Base-by-base conservation (phyloP, 2,113 vertebrate genomes). In the Tenrec ecaudatus region DNA sequence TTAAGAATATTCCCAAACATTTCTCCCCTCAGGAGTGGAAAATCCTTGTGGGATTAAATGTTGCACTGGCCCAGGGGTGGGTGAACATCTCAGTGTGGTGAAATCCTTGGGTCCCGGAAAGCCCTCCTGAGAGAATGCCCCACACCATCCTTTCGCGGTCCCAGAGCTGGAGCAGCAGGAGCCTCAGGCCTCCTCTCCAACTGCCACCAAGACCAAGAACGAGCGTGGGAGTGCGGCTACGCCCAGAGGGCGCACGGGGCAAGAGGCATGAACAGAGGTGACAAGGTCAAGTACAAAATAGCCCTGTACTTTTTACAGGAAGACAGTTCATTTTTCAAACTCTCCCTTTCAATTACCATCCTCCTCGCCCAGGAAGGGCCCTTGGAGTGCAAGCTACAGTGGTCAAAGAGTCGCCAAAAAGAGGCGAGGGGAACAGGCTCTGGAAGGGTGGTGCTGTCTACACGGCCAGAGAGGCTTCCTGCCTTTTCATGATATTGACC, bases 1-100 rank as follows among this genome's bases (percentile, higher is more conserved):
- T 73, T 85, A 58, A 90, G 66, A 83, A 82, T n/a, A 81, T 76
- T 82, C 27, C 22, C 86, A 89, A 86, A 90, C 33, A 36, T 57
- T 77, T 78, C 73, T 88, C 38, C 25, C 66, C 75, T 77, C n/a
- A 77, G 66, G 83, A 62, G 58, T 73, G 82, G 73, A 88, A 89
- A 93, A 89, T 71, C 22, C 20, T 58, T 66, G 36, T 17, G 77
- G 73, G 25, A 76, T 43, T 69, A 33, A 47, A 33, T 1, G 8
- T 16, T 75, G 76, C 14, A 64, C 68, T 15, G 23, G 16, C 58
- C 53, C 68, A 40, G 40, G 58, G 66, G 29, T 40, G n/a, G 79
- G 43, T 16, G 77, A 73, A 60, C 53, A 31, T 23, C 14, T 66
- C 40, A 40, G 5, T 36, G 31, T 25, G 7, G 20, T 78, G 66